Conservation (phyloP, 1,140 invertebrate genomes). For the Trichonephila clavata region DNA sequence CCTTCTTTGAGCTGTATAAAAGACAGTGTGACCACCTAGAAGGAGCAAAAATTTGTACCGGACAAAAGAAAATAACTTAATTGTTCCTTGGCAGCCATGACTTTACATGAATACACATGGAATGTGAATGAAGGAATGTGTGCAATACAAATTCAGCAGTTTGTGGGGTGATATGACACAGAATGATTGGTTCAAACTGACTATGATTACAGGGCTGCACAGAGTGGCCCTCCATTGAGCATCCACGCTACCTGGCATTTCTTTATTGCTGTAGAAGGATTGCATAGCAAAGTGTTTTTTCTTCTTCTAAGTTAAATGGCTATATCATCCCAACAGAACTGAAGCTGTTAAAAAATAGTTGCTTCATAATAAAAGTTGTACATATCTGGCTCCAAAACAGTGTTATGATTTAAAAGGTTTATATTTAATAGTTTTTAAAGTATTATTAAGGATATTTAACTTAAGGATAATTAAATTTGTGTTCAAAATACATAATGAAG, state of each 20-base stretch:
- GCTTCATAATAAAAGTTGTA: background rate
- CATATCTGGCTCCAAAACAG: background rate
- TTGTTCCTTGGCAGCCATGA: constrained; percentile 75
- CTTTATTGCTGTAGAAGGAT: constrained; percentile 67
- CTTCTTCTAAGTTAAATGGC: background rate
- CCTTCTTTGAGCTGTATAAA: constrained; percentile 9
- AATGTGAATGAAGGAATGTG: constrained; percentile 76
- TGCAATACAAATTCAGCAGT: constrained; percentile 73
- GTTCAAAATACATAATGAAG: too few relatives aligned
- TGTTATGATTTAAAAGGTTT: background rate
- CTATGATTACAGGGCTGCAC: constrained; percentile 67
- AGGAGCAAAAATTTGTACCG: constrained; percentile 72
- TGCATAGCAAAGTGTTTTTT: background rate
- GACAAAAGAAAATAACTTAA: constrained; percentile 66
- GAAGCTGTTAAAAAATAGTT: background rate
- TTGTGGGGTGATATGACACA: constrained; percentile 73
- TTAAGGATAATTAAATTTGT: too few relatives aligned
- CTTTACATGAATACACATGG: constrained; percentile 59
- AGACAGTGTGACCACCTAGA: constrained; percentile 39
- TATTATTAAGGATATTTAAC: background rate
- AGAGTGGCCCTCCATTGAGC: constrained; percentile 48
- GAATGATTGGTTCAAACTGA: constrained; percentile 59
- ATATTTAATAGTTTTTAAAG: background rate
- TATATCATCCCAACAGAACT: constrained; percentile 70
- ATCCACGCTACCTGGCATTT: constrained; percentile 18